Percentiles rank a stretch among this genome's conserved stretches.
Conservation (phyloP, 1,140 invertebrate species). For the Drosophila sturtevanti region DNA sequence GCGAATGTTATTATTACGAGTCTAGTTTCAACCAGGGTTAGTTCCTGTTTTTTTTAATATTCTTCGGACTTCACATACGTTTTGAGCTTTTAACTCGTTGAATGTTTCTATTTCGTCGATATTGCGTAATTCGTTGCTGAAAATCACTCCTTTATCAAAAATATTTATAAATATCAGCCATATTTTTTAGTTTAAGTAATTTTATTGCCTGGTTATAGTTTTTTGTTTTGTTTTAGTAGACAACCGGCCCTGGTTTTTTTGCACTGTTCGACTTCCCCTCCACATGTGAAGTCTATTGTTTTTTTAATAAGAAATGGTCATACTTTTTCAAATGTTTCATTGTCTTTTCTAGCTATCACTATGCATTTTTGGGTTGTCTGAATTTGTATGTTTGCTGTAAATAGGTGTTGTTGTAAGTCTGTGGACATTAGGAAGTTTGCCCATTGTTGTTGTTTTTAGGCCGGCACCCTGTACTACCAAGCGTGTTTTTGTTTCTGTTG, state of each 20-base stretch:
- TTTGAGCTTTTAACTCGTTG: too few relatives aligned
- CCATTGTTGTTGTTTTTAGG: too few relatives aligned
- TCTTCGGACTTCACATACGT: too few relatives aligned
- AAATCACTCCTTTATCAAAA: slow-evolving; percentile 17
- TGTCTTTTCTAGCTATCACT: slow-evolving; percentile 7
- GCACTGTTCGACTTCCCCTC: slow-evolving; percentile 27
- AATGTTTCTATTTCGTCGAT: not conserved
- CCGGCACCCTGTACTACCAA: too few relatives aligned
- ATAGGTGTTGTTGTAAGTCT: too few relatives aligned
- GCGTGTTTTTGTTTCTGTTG: too few relatives aligned
- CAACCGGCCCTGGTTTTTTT: slow-evolving; percentile 17
- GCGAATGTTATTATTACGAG: too few relatives aligned
- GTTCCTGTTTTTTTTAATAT: too few relatives aligned
- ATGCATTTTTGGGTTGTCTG: slow-evolving; percentile 9
- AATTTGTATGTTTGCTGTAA: too few relatives aligned
- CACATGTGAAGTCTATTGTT: slow-evolving; percentile 19
- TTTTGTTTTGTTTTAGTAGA: slow-evolving; percentile 20
- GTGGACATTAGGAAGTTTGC: too few relatives aligned
- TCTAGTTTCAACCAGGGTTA: too few relatives aligned
- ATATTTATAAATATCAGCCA: slow-evolving; percentile 9
- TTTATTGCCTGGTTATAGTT: too few relatives aligned
- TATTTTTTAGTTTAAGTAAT: slow-evolving; percentile 10
- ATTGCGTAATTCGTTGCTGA: slow-evolving; percentile 12
- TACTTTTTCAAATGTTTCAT: slow-evolving; percentile 13
- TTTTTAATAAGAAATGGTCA: slow-evolving; percentile 12